phyloP scores from a whole-genome alignment of 2,797 vertebrate genomes.

The Synanceia verrucosa region DNA sequence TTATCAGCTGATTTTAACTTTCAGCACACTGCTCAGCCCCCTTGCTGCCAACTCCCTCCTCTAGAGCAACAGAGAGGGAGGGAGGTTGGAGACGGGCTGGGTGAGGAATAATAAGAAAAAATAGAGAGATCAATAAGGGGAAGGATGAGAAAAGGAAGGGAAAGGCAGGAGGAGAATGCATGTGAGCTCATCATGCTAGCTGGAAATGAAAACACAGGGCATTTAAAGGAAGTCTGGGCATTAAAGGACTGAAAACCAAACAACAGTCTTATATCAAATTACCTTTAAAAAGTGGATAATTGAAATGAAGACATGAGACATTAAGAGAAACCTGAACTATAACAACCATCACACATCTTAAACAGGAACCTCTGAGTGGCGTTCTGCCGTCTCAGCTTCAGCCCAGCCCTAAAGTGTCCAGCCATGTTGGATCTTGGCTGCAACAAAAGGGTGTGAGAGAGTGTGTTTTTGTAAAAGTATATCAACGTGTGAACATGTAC shows the following conservation, averaged over 20 bases:
- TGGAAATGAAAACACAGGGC: slow-evolving; percentile 52
- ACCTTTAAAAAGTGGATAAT: slow-evolving; percentile 46
- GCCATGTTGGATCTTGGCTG: slow-evolving; percentile 41
- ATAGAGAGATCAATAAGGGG: slow-evolving; percentile 57
- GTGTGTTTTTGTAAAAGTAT: slow-evolving; percentile 31
- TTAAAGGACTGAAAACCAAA: slow-evolving; percentile 33
- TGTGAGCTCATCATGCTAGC: slow-evolving; percentile 39
- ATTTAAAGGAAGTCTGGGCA: slow-evolving; percentile 3
- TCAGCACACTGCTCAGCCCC: slow-evolving; percentile 43
- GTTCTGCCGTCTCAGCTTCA: slow-evolving; percentile 40
- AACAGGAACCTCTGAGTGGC: slow-evolving; percentile 35
- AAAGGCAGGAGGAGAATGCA: slow-evolving; percentile 31
- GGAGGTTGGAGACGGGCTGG: slow-evolving; percentile 11
- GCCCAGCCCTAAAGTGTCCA: slow-evolving; percentile 50
- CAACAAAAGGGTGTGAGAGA: slow-evolving; percentile 19
- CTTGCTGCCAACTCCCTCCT: slow-evolving; percentile 25
- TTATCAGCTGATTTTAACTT: slow-evolving; percentile 59
- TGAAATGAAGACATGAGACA: slow-evolving; percentile 56
- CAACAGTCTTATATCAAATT: slow-evolving; percentile 39
- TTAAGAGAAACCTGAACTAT: slow-evolving; percentile 57
- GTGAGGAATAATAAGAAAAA: slow-evolving; percentile 19
- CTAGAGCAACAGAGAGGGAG: slow-evolving; percentile 22
- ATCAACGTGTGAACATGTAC: slow-evolving; percentile 18
- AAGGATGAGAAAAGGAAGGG: slow-evolving; percentile 48
- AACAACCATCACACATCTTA: slow-evolving; percentile 47